Conservation (phyloP, 2,888 invertebrate genomes). For the Noctua janthe region DNA sequence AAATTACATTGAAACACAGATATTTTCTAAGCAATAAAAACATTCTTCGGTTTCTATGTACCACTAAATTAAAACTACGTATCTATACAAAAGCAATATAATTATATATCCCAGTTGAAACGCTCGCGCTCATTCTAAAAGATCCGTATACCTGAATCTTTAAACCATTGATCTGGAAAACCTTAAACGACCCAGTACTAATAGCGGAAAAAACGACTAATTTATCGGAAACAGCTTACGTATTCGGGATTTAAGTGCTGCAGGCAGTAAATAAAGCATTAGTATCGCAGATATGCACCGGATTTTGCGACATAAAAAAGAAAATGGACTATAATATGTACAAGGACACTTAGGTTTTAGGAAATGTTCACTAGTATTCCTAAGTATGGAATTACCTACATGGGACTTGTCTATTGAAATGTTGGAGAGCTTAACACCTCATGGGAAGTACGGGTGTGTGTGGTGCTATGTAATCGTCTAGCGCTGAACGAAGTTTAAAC, state of each 20-base stretch:
- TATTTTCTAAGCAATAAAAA: background rate
- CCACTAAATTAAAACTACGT: background rate
- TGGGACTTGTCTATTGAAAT: background rate
- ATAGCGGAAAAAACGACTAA: slow-evolving; percentile 46
- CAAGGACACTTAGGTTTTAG: background rate
- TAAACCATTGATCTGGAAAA: slow-evolving; percentile 67
- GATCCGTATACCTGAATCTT: slow-evolving; percentile 38
- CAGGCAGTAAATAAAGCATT: slow-evolving; percentile 67
- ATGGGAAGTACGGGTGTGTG: background rate
- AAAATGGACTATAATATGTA: background rate
- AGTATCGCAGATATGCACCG: slow-evolving; percentile 43
- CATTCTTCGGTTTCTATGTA: background rate
- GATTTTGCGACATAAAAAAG: background rate
- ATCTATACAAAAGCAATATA: background rate
- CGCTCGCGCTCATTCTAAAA: background rate
- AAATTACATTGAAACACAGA: background rate
- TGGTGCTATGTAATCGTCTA: background rate
- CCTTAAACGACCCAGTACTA: slow-evolving; percentile 70
- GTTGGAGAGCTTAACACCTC: too few species aligned
- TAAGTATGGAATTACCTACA: background rate
- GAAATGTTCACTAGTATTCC: background rate
- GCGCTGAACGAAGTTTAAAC: background rate
- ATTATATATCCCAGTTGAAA: background rate
- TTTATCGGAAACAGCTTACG: slow-evolving; percentile 69
- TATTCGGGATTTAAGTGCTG: slow-evolving; percentile 68